Conservation (phyloP, 2,888 invertebrate genomes). For the Zonitis immaculata region DNA sequence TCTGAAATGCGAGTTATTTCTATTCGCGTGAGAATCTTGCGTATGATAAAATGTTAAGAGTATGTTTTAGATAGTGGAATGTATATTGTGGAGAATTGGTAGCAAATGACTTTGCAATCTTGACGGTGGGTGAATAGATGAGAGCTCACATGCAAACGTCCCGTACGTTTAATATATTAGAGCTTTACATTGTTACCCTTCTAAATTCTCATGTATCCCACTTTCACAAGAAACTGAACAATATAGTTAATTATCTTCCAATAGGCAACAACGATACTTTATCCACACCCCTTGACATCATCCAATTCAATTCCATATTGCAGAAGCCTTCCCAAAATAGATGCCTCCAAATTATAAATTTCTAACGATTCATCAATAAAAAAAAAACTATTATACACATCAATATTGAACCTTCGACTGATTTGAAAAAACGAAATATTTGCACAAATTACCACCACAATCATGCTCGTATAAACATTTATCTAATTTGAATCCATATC, state of each 20-base stretch:
- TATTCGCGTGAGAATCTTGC: slow-evolving; percentile 24
- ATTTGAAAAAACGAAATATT: no score
- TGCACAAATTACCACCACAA: no score
- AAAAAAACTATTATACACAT: no score
- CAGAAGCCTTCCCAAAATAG: not conserved
- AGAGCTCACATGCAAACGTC: slow-evolving; percentile 29
- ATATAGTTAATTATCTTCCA: slow-evolving; percentile 21
- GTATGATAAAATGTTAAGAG: slow-evolving; percentile 20
- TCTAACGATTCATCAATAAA: no score
- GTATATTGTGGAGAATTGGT: slow-evolving; percentile 36
- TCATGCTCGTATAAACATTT: not conserved
- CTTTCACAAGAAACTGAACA: slow-evolving; percentile 26
- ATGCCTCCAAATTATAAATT: no score
- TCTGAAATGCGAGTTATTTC: slow-evolving; percentile 11
- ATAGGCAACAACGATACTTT: slow-evolving; percentile 12
- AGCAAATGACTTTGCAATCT: slow-evolving; percentile 35
- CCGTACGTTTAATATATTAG: slow-evolving; percentile 29
- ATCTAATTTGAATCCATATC: no score
- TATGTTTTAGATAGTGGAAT: slow-evolving; percentile 31
- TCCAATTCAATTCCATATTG: not conserved
- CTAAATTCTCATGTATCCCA: slow-evolving; percentile 32
- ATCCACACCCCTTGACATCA: slow-evolving; percentile 5
- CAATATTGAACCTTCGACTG: no score
- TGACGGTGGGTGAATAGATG: slow-evolving; percentile 31
- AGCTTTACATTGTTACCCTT: slow-evolving; percentile 23